phyloP scores from a whole-genome alignment of 2,113 vertebrate genomes.

The Megaleporinus macrocephalus region DNA sequence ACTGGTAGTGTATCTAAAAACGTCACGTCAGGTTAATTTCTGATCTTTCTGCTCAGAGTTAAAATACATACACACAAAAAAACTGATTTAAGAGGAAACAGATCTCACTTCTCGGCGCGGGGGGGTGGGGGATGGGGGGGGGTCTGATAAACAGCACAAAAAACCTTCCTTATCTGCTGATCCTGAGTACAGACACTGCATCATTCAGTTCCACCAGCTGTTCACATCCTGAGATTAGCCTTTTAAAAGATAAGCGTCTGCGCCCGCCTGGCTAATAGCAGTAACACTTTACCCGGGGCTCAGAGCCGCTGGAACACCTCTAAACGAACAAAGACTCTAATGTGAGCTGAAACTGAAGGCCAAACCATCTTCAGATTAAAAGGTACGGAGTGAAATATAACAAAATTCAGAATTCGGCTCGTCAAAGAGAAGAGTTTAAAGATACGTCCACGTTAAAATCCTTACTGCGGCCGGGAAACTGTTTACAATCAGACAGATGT shows the following conservation, averaged over 20 bases:
- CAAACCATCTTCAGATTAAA: too few species aligned
- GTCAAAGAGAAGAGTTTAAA: too few species aligned
- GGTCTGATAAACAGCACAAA: not conserved
- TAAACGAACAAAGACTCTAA: not conserved
- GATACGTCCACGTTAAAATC: too few species aligned
- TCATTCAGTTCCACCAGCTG: not conserved
- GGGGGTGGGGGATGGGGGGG: not conserved
- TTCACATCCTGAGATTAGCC: not conserved
- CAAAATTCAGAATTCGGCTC: too few species aligned
- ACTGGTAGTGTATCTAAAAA: too few species aligned
- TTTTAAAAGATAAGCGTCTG: not conserved
- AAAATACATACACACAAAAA: not conserved
- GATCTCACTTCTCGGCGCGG: not conserved
- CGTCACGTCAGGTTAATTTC: too few species aligned
- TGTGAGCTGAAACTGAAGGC: too few species aligned
- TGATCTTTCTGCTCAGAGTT: too few species aligned
- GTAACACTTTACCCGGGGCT: too few species aligned
- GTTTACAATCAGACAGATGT: too few species aligned
- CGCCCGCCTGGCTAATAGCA: not conserved
- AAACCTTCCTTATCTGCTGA: not conserved
- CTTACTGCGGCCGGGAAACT: too few species aligned
- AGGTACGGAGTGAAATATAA: too few species aligned
- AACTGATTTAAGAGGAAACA: not conserved
- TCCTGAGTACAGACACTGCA: not conserved
- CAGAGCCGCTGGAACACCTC: not conserved